Evolutionary conservation across 2,888 invertebrate species (phyloP).

Genomic region (Chalcosyrphus nemorum): DNA sequence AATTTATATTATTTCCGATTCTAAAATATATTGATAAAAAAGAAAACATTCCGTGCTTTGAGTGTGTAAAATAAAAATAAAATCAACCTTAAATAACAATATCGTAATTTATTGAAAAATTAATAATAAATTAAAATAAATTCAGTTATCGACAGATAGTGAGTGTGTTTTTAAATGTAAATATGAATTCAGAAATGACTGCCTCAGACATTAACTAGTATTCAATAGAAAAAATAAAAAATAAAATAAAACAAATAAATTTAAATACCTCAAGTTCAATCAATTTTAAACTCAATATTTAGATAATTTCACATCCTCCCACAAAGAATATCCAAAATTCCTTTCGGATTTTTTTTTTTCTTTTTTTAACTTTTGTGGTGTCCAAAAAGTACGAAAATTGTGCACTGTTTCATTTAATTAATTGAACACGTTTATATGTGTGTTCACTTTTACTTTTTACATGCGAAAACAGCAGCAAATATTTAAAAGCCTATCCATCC

Average conservation of each 20-base stretch:
- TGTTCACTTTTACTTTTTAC: background rate
- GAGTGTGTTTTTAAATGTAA: no score
- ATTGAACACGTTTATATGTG: background rate
- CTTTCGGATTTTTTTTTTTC: no score
- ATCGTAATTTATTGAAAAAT: no score
- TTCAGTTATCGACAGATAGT: no score
- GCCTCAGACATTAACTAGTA: no score
- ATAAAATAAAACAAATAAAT: background rate
- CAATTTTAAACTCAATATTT: background rate
- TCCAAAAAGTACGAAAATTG: background rate
- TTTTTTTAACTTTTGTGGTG: background rate
- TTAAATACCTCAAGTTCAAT: background rate
- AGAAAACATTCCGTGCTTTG: background rate
- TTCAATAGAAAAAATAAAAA: no score
- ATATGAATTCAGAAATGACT: no score
- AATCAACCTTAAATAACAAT: slow-evolving; percentile 26
- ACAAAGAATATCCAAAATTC: no score
- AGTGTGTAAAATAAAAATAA: background rate
- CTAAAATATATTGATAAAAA: background rate
- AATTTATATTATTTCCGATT: background rate
- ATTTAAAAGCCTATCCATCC: background rate
- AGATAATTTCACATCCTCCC: background rate
- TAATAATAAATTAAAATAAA: no score
- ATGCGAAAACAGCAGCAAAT: background rate
- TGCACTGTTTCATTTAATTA: slow-evolving; percentile 6